Conservation (phyloP, 2,113 vertebrate species). For the Paraplagusia blochii region DNA sequence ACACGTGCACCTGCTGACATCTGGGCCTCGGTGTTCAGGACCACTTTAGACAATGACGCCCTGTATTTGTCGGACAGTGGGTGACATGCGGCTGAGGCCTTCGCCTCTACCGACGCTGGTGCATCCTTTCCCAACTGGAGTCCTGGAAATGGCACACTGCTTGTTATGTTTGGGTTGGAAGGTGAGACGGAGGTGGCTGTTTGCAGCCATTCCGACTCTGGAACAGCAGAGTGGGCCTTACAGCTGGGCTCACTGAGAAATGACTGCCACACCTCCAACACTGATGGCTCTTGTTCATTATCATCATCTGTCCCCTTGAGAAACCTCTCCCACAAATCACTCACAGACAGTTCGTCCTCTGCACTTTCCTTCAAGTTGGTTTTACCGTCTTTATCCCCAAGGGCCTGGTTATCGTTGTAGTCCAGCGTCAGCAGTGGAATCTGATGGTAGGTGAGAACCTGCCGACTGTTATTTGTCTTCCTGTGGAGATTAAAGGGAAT, state of each 20-base stretch:
- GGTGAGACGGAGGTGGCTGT: conserved; percentile 53
- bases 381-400: conserved; percentile 22
- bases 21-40: conserved; percentile 30
- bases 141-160: conserved; percentile 29
- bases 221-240: conserved; percentile 31
- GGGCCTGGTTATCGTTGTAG: conserved; percentile 56
- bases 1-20: conserved; percentile 43
- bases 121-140: conserved; percentile 31
- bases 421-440: conserved; percentile 67
- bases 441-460: conserved; percentile 65
- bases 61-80: conserved; percentile 35
- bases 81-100: conserved; percentile 36
- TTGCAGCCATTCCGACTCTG: conserved; percentile 69
- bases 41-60: conserved; percentile 15
- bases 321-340: conserved; percentile 55
- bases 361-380: conserved; percentile 24
- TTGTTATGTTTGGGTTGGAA: conserved; percentile 33
- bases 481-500: conserved; percentile 15
- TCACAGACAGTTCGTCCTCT: conserved; percentile 14
- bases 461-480: conserved; percentile 28
- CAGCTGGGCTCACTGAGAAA: conserved; percentile 54
- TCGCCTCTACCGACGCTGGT: conserved; percentile 7
- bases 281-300: conserved; percentile 29
- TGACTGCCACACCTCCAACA: conserved; percentile 57
- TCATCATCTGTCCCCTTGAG: conserved; percentile 30